A percentile compares a stretch with the other conserved stretches of the same genome.
phyloP scores from a whole-genome alignment of 2,888 invertebrate genomes.

The Papilio elwesi region DNA sequence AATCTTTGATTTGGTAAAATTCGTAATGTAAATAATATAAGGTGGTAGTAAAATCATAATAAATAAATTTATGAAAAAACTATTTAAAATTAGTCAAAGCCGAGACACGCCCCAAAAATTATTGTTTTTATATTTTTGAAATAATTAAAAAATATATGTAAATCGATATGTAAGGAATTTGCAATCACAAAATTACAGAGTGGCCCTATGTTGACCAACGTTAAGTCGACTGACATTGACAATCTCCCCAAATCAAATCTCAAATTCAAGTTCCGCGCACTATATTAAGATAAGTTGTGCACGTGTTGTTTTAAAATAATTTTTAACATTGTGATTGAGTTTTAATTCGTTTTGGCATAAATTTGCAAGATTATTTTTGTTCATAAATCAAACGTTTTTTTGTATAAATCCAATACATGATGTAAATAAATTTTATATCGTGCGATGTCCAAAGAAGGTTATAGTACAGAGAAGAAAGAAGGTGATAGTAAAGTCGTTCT shows the following conservation, averaged over 20 bases:
- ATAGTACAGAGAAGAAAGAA: constrained; percentile 78
- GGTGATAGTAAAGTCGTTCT: constrained; percentile 78
- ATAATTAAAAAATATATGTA: too few species aligned
- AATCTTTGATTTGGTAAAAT: too few species aligned
- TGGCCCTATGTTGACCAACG: too few species aligned
- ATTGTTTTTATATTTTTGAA: too few species aligned
- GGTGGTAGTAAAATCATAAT: too few species aligned
- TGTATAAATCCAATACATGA: constrained; percentile 42
- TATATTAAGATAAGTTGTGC: constrained; percentile 44
- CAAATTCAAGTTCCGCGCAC: constrained; percentile 50
- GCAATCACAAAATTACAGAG: too few species aligned
- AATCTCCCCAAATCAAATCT: constrained; percentile 31
- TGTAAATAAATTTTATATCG: constrained; percentile 54
- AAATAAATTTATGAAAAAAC: too few species aligned
- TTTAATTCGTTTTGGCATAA: constrained; percentile 41
- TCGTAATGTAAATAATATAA: too few species aligned
- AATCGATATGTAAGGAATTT: too few species aligned
- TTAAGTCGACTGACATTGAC: not conserved
- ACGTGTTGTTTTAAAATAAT: constrained; percentile 53
- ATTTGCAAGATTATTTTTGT: constrained; percentile 4
- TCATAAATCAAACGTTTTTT: constrained; percentile 21
- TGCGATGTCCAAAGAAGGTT: constrained; percentile 82
- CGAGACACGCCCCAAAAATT: too few species aligned
- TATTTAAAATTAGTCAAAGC: too few species aligned
- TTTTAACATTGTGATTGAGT: constrained; percentile 1